Evolutionary conservation across 2,113 vertebrate species (phyloP).

Genomic region (Melierax canorus): DNA sequence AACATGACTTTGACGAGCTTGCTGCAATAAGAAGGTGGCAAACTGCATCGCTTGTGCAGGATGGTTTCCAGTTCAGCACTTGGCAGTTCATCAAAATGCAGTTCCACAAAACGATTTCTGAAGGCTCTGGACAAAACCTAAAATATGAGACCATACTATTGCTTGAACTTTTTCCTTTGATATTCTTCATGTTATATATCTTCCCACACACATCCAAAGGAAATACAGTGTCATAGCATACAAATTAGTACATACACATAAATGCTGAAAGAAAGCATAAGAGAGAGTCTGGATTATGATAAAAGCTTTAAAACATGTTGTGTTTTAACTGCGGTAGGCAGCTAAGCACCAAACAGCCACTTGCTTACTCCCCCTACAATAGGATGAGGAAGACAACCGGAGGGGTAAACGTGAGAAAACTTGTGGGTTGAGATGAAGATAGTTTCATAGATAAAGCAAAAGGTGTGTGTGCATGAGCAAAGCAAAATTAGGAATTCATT

Average conservation of each 20-base stretch:
- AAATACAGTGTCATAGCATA: neutral
- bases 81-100: constrained; percentile 95
- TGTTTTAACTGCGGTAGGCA: neutral
- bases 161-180: neutral
- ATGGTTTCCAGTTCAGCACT: constrained; percentile 90
- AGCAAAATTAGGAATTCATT: neutral
- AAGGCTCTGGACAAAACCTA: constrained; percentile 95
- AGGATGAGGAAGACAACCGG: neutral
- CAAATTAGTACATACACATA: neutral
- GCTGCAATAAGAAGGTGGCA: constrained; percentile 92
- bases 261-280: neutral
- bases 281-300: neutral
- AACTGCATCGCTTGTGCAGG: constrained; percentile 88
- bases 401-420: neutral
- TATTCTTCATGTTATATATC: neutral
- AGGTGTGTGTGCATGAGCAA: neutral
- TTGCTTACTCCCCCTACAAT: neutral
- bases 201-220: neutral
- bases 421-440: neutral
- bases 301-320: neutral
- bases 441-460: neutral
- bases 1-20: constrained; percentile 94
- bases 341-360: neutral
- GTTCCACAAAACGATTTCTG: constrained; percentile 94
- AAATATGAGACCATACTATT: neutral